Evolutionary conservation across 1,140 invertebrate genomes (phyloP).

Genomic region (Pachyrhynchus sulphureomaculatus): DNA sequence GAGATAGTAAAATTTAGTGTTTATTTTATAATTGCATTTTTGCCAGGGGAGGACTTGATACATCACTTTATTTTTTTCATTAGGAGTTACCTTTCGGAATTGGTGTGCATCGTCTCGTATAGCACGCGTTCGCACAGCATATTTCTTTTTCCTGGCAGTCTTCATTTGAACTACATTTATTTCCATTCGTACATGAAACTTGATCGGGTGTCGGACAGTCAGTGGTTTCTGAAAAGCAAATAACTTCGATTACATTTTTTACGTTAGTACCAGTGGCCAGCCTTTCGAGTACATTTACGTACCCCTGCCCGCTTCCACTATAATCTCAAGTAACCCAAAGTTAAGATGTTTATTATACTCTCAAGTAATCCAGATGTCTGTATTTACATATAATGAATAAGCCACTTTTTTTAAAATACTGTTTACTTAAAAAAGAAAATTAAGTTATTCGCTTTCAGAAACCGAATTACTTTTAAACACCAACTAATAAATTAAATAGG

Average conservation of each 20-base stretch:
- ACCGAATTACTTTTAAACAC: no score
- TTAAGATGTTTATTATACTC: neutral
- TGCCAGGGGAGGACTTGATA: neutral
- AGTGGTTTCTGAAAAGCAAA: constrained; percentile 22
- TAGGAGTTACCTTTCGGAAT: constrained; percentile 18
- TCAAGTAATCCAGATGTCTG: neutral
- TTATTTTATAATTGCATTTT: no score
- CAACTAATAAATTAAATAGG: no score
- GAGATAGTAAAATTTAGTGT: no score
- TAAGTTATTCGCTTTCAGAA: no score
- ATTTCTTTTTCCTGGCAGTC: constrained; percentile 26
- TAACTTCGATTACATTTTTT: neutral
- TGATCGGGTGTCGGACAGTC: constrained; percentile 31
- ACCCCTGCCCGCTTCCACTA: no score
- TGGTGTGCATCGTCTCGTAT: constrained; percentile 33
- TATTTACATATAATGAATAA: neutral
- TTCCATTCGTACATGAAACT: constrained; percentile 29
- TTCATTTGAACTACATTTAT: constrained; percentile 22
- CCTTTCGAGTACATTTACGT: no score
- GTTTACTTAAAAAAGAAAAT: no score
- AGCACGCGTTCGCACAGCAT: constrained; percentile 30
- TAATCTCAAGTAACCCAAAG: no score
- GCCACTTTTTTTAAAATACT: no score
- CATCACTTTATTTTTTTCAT: neutral
- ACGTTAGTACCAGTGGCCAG: no score